Base-by-base conservation (phyloP, 1,140 invertebrate species). In the Paramacrobiotus metropolitanus region DNA sequence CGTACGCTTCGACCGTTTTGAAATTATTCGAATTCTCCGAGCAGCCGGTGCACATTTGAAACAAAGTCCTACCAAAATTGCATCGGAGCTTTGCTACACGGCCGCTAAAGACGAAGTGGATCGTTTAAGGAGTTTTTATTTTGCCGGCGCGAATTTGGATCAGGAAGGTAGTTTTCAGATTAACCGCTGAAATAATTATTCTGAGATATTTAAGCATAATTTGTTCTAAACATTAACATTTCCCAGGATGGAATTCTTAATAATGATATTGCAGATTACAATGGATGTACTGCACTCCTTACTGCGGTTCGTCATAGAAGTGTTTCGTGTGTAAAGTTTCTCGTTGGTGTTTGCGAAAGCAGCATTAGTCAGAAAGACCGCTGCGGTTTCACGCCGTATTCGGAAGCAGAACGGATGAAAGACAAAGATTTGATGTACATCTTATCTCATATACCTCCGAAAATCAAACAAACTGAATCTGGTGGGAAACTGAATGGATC, bases 131-230 rank as follows among this genome's bases (percentile, higher is more conserved):
- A 82, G 81, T 0, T 82, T 77, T 64, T 64, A 72, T 9, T 59
- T 78, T n/a, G 82, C 82, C 2, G 81, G 81, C 2, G 81, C 77
- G 1, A 78, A 82, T 71, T 64, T 84, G 0, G 76, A 76, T 1
- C 75, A 78, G 24, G 48, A 55, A 55, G 48, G 48, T 55, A 55
- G n/a, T 40, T 40, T 9, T 9, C 34, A 40, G 34, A n/a, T n/a
- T 15, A 40, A 40, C 34, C 9, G 34, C 9, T n/a, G 34, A 40
- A n/a, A n/a, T n/a, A 40, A n/a, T 15, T 9, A 40, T 9, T 9
- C 34, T 15, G 34, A 40, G 34, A 40, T n/a, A 40, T 9, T 15
- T n/a, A 40, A 40, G 9, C 9, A 9, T 40, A 15, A 15, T 40
- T 9, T 40, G 34, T 40, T 40, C 9, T 40, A 40, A 40, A 40